Evolutionary conservation across 1,140 invertebrate genomes (phyloP).

Genomic region (Metopolophium dirhodum): DNA sequence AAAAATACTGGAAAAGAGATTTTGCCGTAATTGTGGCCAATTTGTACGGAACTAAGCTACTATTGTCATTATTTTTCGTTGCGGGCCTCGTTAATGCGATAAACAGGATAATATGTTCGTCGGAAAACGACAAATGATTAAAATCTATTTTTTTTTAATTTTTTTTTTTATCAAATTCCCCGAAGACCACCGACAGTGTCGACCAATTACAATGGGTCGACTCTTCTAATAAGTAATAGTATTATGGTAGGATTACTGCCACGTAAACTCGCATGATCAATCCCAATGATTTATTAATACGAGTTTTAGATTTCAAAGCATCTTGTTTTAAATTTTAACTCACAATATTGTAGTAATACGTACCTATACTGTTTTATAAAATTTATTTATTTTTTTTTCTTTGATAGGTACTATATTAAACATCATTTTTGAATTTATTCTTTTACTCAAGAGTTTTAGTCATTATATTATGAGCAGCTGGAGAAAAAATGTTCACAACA

Average conservation of each 20-base stretch:
- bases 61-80: constrained; percentile 2
- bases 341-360: background rate
- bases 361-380: background rate
- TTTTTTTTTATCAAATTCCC: background rate
- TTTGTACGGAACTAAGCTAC: background rate
- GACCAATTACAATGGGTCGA: background rate
- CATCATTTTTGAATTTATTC: background rate
- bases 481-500: background rate
- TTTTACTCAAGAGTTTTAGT: background rate
- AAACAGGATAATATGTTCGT: constrained; percentile 1
- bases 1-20: background rate
- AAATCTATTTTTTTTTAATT: background rate
- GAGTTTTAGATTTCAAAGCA: background rate
- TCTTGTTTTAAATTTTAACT: background rate
- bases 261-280: background rate
- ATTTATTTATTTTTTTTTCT: background rate
- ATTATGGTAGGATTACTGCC: background rate
- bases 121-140: background rate
- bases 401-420: background rate
- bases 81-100: background rate
- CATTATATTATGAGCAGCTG: background rate
- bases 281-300: background rate
- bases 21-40: background rate
- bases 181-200: background rate
- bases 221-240: background rate